Percentiles rank a stretch among this genome's conserved stretches.
phyloP scores from a whole-genome alignment of 2,797 vertebrate species.

The Falco berigora region DNA sequence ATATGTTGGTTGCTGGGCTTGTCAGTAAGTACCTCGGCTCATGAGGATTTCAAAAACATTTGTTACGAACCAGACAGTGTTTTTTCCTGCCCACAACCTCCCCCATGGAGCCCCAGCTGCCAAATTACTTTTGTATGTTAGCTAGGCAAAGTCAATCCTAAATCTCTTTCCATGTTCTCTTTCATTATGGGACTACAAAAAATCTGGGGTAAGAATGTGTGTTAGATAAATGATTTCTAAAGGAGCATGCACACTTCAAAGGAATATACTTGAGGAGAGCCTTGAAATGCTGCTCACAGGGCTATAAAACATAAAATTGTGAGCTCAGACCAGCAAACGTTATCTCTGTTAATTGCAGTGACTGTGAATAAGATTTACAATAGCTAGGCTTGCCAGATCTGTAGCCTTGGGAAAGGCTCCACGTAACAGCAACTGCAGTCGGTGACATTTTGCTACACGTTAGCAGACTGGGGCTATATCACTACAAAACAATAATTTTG shows the following conservation, averaged over 20 bases:
- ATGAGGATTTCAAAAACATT: not conserved
- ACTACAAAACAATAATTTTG: not conserved
- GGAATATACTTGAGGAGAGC: not conserved
- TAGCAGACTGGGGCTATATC: not conserved
- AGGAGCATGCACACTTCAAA: not conserved
- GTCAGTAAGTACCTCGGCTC: not conserved
- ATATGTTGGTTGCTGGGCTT: not conserved
- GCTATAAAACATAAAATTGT: not conserved
- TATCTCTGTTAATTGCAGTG: not conserved
- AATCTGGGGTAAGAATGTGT: not conserved
- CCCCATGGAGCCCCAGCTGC: not conserved
- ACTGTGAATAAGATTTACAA: not conserved
- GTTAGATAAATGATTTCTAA: not conserved
- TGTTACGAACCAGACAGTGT: not conserved
- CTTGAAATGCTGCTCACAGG: not conserved
- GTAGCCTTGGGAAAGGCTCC: not conserved
- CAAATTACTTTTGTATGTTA: slow-evolving; percentile 3
- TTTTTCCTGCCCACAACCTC: slow-evolving; percentile 6
- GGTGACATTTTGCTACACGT: not conserved
- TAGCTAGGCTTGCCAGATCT: not conserved
- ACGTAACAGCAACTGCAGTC: not conserved
- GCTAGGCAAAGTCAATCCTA: not conserved
- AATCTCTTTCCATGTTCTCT: not conserved
- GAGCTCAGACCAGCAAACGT: not conserved
- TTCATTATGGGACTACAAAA: not conserved